Evolutionary conservation across 1,140 invertebrate genomes (phyloP).

Genomic region (Heterodera schachtii): DNA sequence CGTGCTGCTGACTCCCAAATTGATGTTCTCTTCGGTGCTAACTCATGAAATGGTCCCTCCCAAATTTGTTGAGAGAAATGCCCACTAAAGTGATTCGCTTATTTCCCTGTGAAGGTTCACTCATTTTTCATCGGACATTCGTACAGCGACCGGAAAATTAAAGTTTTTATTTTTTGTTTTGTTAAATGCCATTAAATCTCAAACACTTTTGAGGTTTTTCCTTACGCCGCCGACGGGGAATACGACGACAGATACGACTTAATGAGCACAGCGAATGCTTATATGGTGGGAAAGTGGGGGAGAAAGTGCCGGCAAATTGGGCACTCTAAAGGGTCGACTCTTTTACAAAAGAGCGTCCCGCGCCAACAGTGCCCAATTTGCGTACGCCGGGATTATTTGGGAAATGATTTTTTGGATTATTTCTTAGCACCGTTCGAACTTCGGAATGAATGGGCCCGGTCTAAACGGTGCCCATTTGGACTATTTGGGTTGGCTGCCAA

Average conservation of each 20-base stretch:
- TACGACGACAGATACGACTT: conserved; percentile 63
- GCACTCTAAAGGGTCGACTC: too few species aligned
- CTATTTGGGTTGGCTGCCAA: conserved; percentile 62
- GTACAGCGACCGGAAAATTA: conserved; percentile 62
- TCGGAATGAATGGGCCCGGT: conserved; percentile 61
- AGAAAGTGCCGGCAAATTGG: neutral
- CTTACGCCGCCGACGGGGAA: conserved; percentile 59
- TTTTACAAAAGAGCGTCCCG: too few species aligned
- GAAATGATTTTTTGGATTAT: too few species aligned
- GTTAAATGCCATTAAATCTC: neutral
- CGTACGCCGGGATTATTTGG: too few species aligned
- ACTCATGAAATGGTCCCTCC: conserved; percentile 59
- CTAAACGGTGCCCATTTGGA: conserved; percentile 62
- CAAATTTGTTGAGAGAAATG: neutral
- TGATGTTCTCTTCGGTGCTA: conserved; percentile 60
- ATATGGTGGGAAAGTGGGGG: conserved; percentile 42
- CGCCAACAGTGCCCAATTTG: too few species aligned
- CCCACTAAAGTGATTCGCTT: too few species aligned
- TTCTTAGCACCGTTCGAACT: conserved; percentile 48
- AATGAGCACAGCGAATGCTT: conserved; percentile 65
- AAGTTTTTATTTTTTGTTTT: conserved; percentile 32
- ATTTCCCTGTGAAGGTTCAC: conserved; percentile 40
- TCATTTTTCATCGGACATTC: conserved; percentile 64
- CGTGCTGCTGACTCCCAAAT: conserved; percentile 58
- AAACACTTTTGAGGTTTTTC: conserved; percentile 53